Conservation (phyloP, 1,140 invertebrate species). For the Meloidogyne floridensis region DNA sequence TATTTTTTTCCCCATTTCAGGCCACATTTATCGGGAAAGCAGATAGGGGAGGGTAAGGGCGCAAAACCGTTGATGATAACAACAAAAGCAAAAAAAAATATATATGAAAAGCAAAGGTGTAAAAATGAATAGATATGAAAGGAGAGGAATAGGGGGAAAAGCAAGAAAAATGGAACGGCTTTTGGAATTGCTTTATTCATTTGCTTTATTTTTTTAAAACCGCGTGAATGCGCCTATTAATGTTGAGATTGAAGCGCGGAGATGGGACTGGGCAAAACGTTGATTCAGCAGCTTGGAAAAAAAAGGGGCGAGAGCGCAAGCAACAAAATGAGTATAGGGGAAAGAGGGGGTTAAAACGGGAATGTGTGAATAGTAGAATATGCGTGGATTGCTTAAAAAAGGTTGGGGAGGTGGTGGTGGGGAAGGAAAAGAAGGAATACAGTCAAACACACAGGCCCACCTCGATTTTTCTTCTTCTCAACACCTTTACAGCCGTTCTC, state of each 20-base stretch:
- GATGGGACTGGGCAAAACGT: conserved; percentile 11
- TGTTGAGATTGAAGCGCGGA: not conserved
- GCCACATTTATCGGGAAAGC: not conserved
- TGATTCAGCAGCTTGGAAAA: conserved; percentile 26
- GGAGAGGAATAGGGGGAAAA: not conserved
- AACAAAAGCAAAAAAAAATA: too few species aligned
- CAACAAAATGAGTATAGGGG: not conserved
- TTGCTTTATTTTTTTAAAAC: conserved; percentile 10
- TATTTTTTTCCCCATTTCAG: not conserved
- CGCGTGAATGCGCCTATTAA: not conserved
- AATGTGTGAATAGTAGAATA: not conserved
- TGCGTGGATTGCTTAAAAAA: not conserved
- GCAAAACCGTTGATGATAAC: conserved; percentile 25
- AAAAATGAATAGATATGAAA: not conserved
- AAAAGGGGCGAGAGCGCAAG: conserved; percentile 8
- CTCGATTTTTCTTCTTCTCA: not conserved
- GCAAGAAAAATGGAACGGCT: not conserved
- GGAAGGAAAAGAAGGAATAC: not conserved
- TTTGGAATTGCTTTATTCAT: conserved; percentile 11
- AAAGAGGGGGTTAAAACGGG: not conserved
- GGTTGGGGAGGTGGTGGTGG: too few species aligned
- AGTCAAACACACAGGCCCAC: not conserved
- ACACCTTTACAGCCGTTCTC: not conserved
- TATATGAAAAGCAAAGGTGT: not conserved
- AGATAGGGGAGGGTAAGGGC: not conserved